Conservation (phyloP, 2,888 invertebrate genomes). For the Synergus umbraculus region DNA sequence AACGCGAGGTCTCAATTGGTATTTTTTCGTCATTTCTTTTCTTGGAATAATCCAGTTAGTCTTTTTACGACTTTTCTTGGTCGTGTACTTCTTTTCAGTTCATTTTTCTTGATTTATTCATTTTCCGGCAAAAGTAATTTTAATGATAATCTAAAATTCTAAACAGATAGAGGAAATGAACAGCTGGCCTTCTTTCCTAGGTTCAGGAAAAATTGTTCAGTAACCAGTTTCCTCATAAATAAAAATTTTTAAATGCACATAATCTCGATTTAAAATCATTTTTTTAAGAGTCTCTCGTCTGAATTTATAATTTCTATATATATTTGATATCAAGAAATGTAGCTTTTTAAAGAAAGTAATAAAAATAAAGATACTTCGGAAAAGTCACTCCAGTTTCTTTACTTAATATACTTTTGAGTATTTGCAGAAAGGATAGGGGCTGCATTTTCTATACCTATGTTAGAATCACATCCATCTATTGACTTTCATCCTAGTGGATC, state of each 20-base stretch:
- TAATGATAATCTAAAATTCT: not conserved
- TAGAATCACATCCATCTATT: conserved; percentile 14
- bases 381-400: not conserved
- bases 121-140: not conserved
- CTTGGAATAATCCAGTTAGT: not conserved
- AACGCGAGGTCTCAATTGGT: not conserved
- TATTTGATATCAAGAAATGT: not conserved
- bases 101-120: not conserved
- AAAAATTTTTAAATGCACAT: not conserved
- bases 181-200: not conserved
- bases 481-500: conserved; percentile 46
- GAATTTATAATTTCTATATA: not conserved
- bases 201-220: not conserved
- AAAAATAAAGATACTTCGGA: not conserved
- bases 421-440: not conserved
- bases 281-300: no score
- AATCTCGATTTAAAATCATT: no score
- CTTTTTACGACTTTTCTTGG: not conserved
- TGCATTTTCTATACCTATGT: not conserved
- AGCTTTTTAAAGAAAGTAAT: not conserved
- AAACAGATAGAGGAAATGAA: not conserved
- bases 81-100: not conserved
- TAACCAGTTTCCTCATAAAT: not conserved
- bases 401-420: not conserved
- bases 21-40: not conserved